Percentiles rank a stretch among this genome's conserved stretches.
Evolutionary conservation across 2,888 invertebrate genomes (phyloP).

Genomic region (Chalcis sispes): DNA sequence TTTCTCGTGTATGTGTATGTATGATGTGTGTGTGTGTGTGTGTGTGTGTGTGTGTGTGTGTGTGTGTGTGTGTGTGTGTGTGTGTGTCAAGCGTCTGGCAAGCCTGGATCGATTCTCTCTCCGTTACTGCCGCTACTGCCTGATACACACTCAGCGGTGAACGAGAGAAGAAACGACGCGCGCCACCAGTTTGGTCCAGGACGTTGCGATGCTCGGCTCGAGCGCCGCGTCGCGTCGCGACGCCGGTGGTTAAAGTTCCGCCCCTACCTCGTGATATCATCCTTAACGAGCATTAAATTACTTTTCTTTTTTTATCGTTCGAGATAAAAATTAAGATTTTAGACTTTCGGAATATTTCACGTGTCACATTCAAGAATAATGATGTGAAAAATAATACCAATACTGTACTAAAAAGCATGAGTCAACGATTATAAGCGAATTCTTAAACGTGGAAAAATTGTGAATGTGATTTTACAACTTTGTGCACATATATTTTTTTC

Average conservation of each 20-base stretch:
- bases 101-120: slow-evolving; percentile 39
- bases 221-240: neutral
- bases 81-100: neutral
- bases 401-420: no score
- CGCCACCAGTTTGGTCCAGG: slow-evolving; percentile 73
- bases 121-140: slow-evolving; percentile 1
- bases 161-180: neutral
- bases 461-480: no score
- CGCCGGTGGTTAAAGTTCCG: neutral
- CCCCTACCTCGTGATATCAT: slow-evolving; percentile 1
- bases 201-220: slow-evolving; percentile 59
- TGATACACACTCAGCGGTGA: slow-evolving; percentile 52
- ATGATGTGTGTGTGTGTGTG: no score
- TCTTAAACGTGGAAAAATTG: no score
- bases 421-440: no score
- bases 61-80: neutral
- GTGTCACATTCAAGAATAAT: no score
- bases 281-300: neutral
- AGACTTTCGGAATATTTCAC: no score
- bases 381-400: no score
- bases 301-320: no score
- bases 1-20: neutral
- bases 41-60: neutral
- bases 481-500: no score
- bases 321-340: no score